Base-by-base conservation (phyloP, 2,797 vertebrate genomes). In the Dendrocincla fuliginosa region DNA sequence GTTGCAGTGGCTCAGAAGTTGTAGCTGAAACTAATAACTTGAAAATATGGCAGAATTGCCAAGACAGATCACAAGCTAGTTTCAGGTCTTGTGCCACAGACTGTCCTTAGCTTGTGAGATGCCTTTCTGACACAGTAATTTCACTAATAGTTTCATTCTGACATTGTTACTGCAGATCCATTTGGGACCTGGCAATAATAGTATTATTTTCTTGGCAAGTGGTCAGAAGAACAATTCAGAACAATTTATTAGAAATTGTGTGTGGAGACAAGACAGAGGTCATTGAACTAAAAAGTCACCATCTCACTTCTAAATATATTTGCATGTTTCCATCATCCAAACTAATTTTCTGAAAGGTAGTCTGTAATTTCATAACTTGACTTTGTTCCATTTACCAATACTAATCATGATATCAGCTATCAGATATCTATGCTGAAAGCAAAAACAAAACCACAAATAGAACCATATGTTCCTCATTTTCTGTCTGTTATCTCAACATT, bases 381-480 rank as follows among this genome's bases (percentile, higher is more conserved):
- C 32, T 92, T 82, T 65, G 4, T 69, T 93, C 33, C 41, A 50
- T 67, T 84, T 78, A 70, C 23, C 30, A 84, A 5, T 60, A 55
- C 25, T 73, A 67, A 63, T 37, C 17, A 39, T 37, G 68, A 79
- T 50, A 81, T 27, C 23, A 83, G 18, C 60, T 84, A 63, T 55
- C 59, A 91, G 64, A 77, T 25, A 81, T 47, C 71, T 80, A 46
- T 32, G 28, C 35, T 53, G 42, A 53, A 60, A 89, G 79, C 44
- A 87, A 69, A 35, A 80, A 19, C 4, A 65, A 42, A 23, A 60
- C 4, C 24, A 74, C 53, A 68, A 71, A 74, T 83, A 86, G 52
- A 82, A 90, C 70, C 61, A 86, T 93, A 86, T 86, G 41, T 92
- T 95, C 84, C 35, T 87, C 44, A 63, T 94, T 90, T 96, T 82